These are phyloP conservation scores for Mayetiola destructor DNA, from an alignment of 2,888 invertebrate genomes.

Conservation along the genomic window DNA sequence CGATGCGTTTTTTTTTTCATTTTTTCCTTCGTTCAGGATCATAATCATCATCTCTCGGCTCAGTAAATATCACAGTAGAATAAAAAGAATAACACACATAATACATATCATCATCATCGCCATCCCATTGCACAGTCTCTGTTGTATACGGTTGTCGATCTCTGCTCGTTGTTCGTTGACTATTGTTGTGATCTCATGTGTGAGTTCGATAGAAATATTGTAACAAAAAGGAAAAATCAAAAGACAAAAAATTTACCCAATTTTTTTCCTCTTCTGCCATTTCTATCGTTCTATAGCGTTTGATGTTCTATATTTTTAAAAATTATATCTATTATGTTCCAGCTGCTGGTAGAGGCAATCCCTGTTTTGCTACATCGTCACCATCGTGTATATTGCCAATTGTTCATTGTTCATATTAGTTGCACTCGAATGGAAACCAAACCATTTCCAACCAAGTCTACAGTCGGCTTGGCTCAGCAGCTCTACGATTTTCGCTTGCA, in stretches of 20 bases:
- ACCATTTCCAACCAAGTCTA: too few relatives aligned
- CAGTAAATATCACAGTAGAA: conserved; percentile 1
- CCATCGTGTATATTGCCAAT: background rate
- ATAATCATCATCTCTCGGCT: conserved; percentile 1
- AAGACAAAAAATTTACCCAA: background rate
- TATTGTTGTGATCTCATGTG: conserved; percentile 15
- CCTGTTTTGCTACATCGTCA: background rate
- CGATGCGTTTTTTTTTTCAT: background rate
- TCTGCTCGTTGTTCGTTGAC: conserved; percentile 6
- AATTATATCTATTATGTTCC: conserved; percentile 6
- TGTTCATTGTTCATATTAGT: conserved; percentile 8
- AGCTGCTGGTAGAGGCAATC: conserved; percentile 5
- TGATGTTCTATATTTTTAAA: conserved; percentile 2
- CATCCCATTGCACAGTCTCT: too few relatives aligned
- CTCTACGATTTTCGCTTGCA: too few relatives aligned
- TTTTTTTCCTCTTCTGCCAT: too few relatives aligned
- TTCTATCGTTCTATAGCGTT: background rate
- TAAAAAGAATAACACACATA: background rate
- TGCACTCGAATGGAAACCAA: conserved; percentile 6
- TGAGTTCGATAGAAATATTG: conserved; percentile 14
- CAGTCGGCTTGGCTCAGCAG: too few relatives aligned
- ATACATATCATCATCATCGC: background rate
- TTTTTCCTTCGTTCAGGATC: conserved; percentile 10
- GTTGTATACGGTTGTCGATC: background rate
- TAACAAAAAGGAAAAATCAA: conserved; percentile 8